Evolutionary conservation across 2,797 vertebrate species (phyloP), one percentile per base, ranked within the genome.

Genomic region (Champsocephalus gunnari): DNA sequence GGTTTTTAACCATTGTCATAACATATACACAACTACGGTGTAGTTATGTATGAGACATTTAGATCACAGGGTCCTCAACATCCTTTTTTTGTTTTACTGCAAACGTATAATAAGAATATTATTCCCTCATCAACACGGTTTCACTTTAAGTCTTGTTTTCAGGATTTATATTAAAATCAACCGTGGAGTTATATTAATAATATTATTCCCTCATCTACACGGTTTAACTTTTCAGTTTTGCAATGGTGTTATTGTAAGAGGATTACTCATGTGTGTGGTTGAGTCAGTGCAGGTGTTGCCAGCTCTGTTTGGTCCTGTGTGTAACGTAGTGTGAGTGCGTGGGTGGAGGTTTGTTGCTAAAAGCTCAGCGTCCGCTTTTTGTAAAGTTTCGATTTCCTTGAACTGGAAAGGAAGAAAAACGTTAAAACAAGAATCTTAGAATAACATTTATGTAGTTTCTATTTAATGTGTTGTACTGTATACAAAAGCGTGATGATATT

Each of bases 301-400:
- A 73, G 56, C 21, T 0, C 45, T 72, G 16, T 80, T 69, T 47
- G 54, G 53, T 81, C 72, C 74, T 80, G 73, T 71, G 73, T 71
- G 16, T 41, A 0, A 57, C 21, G 51, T 57, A 38, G 34, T 38
- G 34, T 38, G 34, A 38, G 43, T n/a, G 67, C 41, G 83, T 84
- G 81, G 80, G 83, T 67, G 74, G 77, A 63, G 38, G 41, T 28
- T 55, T 70, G 64, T 68, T 71, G 60, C 28, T 28, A 77, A 54
- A 38, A 48, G 9, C 21, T 56, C 55, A 60, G 45, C 63, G 71
- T 73, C 41, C 3, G 7, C 24, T 68, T 67, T 54, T 24, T 62
- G 14, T 28, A 13, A 41, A 13, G 10, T 79, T 77, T 77, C 55
- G 44, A 71, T 64, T 76, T 2, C 43, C 12, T 3, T n/a, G 69